Evolutionary conservation across 2,888 invertebrate species (phyloP).

Genomic region (Caenorhabditis wallacei): DNA sequence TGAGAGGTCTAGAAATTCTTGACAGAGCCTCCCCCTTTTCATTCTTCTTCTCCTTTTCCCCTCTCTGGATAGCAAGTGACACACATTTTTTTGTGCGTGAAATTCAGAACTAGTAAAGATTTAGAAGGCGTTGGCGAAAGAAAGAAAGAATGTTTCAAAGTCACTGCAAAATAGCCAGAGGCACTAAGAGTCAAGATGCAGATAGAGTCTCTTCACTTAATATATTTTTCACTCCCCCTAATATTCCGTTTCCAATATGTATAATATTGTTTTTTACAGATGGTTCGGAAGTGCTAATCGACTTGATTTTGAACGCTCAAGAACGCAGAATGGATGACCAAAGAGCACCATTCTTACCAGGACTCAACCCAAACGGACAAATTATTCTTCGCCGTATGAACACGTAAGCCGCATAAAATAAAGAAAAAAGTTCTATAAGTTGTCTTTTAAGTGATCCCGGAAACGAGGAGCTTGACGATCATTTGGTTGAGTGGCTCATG

Average conservation of each 20-base stretch:
- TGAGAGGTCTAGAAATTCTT: conserved; percentile 30
- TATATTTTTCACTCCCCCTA: conserved; percentile 11
- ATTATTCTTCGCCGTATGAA: conserved; percentile 62
- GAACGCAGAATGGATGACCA: conserved; percentile 73
- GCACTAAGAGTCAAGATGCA: conserved; percentile 1
- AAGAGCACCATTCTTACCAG: conserved; percentile 71
- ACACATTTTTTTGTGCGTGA: conserved; percentile 17
- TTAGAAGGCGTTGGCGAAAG: conserved; percentile 19
- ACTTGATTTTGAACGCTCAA: conserved; percentile 73
- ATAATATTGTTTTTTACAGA: conserved; percentile 58
- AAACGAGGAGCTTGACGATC: conserved; percentile 67
- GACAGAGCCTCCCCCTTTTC: conserved; percentile 3
- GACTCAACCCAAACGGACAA: conserved; percentile 69
- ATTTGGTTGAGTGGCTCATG: conserved; percentile 73
- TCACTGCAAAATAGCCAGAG: conserved; percentile 39
- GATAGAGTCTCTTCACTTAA: neutral
- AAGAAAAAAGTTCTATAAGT: too few species aligned
- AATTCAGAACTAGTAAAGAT: conserved; percentile 46
- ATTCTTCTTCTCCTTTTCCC: neutral
- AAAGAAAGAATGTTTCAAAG: conserved; percentile 40
- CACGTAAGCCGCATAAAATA: conserved; percentile 40
- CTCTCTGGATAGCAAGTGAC: neutral
- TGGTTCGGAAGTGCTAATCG: conserved; percentile 77
- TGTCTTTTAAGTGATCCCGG: conserved; percentile 56
- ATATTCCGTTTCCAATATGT: neutral